Conservation (phyloP, 1,140 invertebrate genomes). For the Halesus radiatus region DNA sequence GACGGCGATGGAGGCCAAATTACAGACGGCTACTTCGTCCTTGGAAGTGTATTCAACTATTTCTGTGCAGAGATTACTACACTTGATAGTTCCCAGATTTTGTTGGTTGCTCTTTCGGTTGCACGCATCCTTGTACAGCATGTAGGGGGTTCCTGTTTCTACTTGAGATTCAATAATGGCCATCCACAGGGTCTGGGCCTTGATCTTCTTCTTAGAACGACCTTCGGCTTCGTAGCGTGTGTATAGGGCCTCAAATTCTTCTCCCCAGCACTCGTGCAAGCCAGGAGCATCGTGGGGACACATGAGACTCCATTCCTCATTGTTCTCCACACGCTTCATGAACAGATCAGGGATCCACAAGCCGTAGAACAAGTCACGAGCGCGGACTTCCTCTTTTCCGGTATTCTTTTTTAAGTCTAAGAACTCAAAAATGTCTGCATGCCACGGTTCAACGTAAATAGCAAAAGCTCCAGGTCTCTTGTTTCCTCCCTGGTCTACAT, state of each 20-base stretch:
- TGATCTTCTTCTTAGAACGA: slow-evolving; percentile 81
- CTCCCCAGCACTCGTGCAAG: slow-evolving; percentile 92
- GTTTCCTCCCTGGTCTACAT: slow-evolving; percentile 98
- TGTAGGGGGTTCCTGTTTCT: slow-evolving; percentile 98
- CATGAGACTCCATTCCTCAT: slow-evolving; percentile 95
- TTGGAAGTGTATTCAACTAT: slow-evolving; percentile 93
- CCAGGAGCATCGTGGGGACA: slow-evolving; percentile 96
- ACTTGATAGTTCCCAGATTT: slow-evolving; percentile 98
- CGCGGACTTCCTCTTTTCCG: slow-evolving; percentile 92
- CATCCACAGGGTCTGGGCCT: slow-evolving; percentile 93
- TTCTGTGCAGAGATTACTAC: slow-evolving; percentile 98
- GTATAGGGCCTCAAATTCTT: slow-evolving; percentile 95
- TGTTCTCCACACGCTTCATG: slow-evolving; percentile 94
- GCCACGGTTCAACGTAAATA: slow-evolving; percentile 99
- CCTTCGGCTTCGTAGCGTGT: slow-evolving; percentile 89
- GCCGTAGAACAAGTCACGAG: slow-evolving; percentile 97
- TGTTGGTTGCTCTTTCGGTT: slow-evolving; percentile 98
- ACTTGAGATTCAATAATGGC: slow-evolving; percentile 96
- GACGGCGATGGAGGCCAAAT: slow-evolving; percentile 97
- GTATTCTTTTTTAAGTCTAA: slow-evolving; percentile 95
- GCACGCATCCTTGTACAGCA: slow-evolving; percentile 98
- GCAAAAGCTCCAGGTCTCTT: slow-evolving; percentile 99
- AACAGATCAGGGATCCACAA: slow-evolving; percentile 99
- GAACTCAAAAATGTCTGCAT: slow-evolving; percentile 97
- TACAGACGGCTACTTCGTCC: slow-evolving; percentile 98